Evolutionary conservation across 2,888 invertebrate genomes (phyloP).

Genomic region (Lottia gigantea): DNA sequence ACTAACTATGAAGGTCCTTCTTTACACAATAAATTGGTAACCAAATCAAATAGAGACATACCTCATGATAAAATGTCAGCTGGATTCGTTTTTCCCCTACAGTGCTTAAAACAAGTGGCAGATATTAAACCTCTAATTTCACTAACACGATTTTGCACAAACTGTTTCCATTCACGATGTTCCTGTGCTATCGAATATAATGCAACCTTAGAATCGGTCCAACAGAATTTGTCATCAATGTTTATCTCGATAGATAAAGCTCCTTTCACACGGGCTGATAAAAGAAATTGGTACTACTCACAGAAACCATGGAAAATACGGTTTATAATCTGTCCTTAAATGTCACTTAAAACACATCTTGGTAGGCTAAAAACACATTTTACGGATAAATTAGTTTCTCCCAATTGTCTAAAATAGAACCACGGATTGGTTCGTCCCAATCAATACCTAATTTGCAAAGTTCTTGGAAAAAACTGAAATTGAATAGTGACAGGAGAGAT

Average conservation of each 20-base stretch:
- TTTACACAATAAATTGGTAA: background rate
- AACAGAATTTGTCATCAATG: no score
- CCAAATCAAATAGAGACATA: background rate
- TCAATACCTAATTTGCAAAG: conserved; percentile 1
- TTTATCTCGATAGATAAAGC: background rate
- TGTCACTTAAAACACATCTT: background rate
- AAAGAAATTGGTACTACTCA: no score
- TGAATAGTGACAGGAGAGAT: background rate
- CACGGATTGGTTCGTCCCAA: conserved; percentile 1
- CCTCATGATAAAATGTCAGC: background rate
- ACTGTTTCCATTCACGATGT: no score
- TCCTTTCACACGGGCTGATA: no score
- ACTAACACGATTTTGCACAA: no score
- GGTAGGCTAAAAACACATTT: background rate
- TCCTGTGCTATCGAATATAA: no score
- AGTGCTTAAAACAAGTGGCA: background rate
- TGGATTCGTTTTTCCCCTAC: background rate
- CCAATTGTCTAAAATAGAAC: background rate
- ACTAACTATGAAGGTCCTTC: background rate
- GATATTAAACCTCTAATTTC: background rate
- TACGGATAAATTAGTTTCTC: background rate
- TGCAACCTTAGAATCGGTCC: no score
- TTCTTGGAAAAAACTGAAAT: background rate
- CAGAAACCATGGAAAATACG: background rate
- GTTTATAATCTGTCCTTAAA: background rate